Evolutionary conservation across 53 echinoderm and acorn worm species (phyloP), one percentile per base, ranked within the genome.

Genomic region (Paracentrotus lividus): DNA sequence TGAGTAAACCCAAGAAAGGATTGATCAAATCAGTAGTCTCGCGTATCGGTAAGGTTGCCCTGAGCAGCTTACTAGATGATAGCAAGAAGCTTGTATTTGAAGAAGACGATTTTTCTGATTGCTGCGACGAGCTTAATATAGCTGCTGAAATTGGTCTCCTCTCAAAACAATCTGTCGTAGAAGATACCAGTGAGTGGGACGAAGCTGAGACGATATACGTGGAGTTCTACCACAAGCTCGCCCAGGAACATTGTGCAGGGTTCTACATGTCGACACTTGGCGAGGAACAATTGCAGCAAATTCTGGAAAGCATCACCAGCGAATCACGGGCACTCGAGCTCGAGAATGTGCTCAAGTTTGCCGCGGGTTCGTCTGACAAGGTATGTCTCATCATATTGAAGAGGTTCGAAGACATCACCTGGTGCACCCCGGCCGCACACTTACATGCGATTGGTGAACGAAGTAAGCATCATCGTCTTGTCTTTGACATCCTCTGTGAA

Each of bases 201-300:
- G 88, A 88, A 32, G 15, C 38, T 34, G 58, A 49, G 49, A 51
- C 40, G 59, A 24, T 21, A 2, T 56, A 31, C 88, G 57, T 88
- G 16, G 88, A 88, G 40, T 88, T 55, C 58, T 88, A 53, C 31
- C 88, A 88, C 59, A 88, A 88, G 23, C 58, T 88, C 12, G 54
- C 58, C 9, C 88, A 88, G 58, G 88, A 88, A 56, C 54, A 88
- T 23, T 88, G 88, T 12, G 88, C 88, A 21, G 58, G 88, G 24
- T 31, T 53, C 24, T 88, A 88, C 36, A 38, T 88, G 49, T 47
- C 85, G 33, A 56, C 88, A 36, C 38, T 52, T 8, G 40, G 31
- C 38, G 15, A 12, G 15, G 60, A 58, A 14, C 15, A 38, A 40
- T 55, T 56, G 20, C 88, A 57, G 4, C 26, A 23, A 85, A 49